These are phyloP conservation scores for Gymnoscopelus braueri DNA, from an alignment of 2,797 vertebrate genomes.

Conservation along the genomic window DNA sequence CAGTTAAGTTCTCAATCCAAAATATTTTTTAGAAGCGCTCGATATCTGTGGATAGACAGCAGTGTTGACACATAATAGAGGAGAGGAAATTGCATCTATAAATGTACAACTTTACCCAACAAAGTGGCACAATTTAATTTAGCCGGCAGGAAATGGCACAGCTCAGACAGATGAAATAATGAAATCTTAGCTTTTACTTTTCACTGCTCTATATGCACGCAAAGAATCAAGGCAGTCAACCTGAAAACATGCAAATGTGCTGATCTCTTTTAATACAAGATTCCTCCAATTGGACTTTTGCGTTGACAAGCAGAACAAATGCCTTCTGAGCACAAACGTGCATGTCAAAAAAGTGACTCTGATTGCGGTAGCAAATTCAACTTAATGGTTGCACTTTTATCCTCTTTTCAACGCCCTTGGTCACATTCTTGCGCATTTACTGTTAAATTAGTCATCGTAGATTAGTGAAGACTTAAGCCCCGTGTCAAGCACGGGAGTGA, in stretches of 20 bases:
- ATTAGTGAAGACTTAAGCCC: slow-evolving; percentile 63
- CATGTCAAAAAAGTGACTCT: slow-evolving; percentile 57
- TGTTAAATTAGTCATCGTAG: slow-evolving; percentile 74
- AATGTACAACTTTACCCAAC: slow-evolving; percentile 54
- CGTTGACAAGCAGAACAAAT: slow-evolving; percentile 78
- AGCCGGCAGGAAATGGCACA: slow-evolving; percentile 35
- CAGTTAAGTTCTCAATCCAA: too few species aligned
- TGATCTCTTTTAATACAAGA: slow-evolving; percentile 68
- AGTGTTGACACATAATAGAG: not conserved
- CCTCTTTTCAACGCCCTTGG: slow-evolving; percentile 65
- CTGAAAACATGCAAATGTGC: slow-evolving; percentile 73
- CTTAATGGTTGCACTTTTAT: slow-evolving; percentile 52
- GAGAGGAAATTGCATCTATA: slow-evolving; percentile 12
- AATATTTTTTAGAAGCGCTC: too few species aligned
- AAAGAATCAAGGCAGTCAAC: slow-evolving; percentile 58
- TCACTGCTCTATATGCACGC: slow-evolving; percentile 69
- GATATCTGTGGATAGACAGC: too few species aligned
- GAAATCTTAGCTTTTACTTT: slow-evolving; percentile 43
- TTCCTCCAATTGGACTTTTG: slow-evolving; percentile 56
- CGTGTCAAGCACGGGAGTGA: slow-evolving; percentile 30
- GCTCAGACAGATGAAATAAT: slow-evolving; percentile 58
- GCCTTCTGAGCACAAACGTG: slow-evolving; percentile 50
- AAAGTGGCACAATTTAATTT: slow-evolving; percentile 76
- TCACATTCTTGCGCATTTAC: slow-evolving; percentile 64
- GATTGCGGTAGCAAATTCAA: slow-evolving; percentile 42